These are phyloP conservation scores for Meleagris gallopavo DNA, from an alignment of 2,113 vertebrate species.

Conservation along the genomic window DNA sequence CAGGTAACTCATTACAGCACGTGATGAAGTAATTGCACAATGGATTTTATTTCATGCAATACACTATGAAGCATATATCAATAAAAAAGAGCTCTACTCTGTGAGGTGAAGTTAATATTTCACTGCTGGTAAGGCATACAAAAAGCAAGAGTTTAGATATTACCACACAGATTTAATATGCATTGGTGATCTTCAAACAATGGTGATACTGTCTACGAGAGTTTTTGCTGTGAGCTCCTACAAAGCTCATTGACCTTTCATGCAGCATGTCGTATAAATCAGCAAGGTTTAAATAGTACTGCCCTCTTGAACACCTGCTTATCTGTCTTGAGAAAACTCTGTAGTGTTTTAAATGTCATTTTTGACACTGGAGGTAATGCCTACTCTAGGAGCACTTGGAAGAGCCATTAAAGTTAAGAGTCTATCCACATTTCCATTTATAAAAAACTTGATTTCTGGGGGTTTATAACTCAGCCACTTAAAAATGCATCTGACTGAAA, in stretches of 20 bases:
- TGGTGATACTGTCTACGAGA: conserved; percentile 32
- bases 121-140: neutral
- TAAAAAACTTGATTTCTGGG: conserved; percentile 75
- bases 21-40: conserved; percentile 32
- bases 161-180: conserved; percentile 37
- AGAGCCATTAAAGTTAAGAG: conserved; percentile 77
- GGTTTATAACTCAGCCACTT: conserved; percentile 61
- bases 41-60: conserved; percentile 47
- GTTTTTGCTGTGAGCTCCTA: conserved; percentile 40
- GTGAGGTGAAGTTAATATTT: conserved; percentile 20
- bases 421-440: conserved; percentile 77
- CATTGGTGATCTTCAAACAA: conserved; percentile 41
- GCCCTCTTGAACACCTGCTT: conserved; percentile 74
- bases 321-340: conserved; percentile 77
- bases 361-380: conserved; percentile 74
- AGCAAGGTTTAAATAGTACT: conserved; percentile 64
- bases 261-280: conserved; percentile 63
- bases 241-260: conserved; percentile 64
- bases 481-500: conserved; percentile 61
- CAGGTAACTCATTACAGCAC: neutral
- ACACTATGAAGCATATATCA: conserved; percentile 28
- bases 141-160: conserved; percentile 31
- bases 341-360: conserved; percentile 67
- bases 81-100: conserved; percentile 23
- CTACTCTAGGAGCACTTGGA: conserved; percentile 72